Base-by-base conservation (phyloP, 1,140 invertebrate genomes). In the Bombyx mandarina region DNA sequence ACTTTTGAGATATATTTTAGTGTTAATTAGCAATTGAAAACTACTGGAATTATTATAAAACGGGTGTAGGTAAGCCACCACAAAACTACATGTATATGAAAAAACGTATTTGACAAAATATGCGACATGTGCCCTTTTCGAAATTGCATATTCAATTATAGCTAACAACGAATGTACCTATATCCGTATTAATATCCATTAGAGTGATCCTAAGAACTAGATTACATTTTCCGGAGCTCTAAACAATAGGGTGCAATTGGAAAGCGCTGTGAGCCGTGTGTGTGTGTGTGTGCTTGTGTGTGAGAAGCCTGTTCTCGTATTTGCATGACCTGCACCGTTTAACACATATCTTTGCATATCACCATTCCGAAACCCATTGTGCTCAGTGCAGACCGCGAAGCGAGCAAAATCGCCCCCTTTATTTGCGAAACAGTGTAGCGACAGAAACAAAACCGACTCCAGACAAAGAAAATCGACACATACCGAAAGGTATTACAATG, bases 261-360 rank as follows among this genome's bases (percentile, higher is more conserved):
- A 75, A 75, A 75, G 66, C 70, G 53, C 56, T 52, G 62, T 69
- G 65, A 57, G 65, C 66, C 65, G 62, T 61, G 56, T 67, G 26
- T 35, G 26, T 35, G 26, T 35, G 2, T 35, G 26, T 35, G 26
- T n/a, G n/a, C n/a, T n/a, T 4, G 26, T 35, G 66, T 68, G 71
- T 66, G 65, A 69, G 68, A 58, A 63, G 56, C 62, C 26, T 53
- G 59, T 54, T 58, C 69, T 51, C 59, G 66, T 71, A 78, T 79
- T 79, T 70, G 73, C 76, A 80, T 73, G 70, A 62, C 55, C 66
- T 75, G 72, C 69, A 73, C 65, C 68, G 63, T 62, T 77, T 68
- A 64, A 57, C 59, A 66, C 72, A 72, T 82, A 85, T 85, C 79
- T 79, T 73, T 82, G 82, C 75, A 81, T 77, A 85, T 83, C 73